Conservation (phyloP, 2,113 vertebrate genomes). For the Sminthopsis crassicaudata region DNA sequence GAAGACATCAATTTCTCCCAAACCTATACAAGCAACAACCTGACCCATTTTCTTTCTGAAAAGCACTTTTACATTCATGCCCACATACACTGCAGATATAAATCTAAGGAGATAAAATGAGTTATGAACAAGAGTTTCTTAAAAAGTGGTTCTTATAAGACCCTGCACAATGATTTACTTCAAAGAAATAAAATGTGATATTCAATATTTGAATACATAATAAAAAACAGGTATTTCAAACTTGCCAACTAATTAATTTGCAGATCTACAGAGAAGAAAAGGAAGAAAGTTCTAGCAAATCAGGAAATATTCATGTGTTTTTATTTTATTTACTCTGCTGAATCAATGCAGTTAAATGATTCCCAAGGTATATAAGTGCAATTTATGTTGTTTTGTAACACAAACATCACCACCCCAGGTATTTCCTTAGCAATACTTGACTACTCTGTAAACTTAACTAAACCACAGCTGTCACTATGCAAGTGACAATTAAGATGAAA, state of each 20-base stretch:
- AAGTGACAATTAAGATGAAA: conserved; percentile 68
- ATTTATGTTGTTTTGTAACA: conserved; percentile 63
- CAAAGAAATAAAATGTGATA: conserved; percentile 79
- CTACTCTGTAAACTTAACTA: conserved; percentile 69
- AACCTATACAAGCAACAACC: conserved; percentile 70
- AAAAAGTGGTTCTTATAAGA: conserved; percentile 56
- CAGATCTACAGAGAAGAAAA: conserved; percentile 64
- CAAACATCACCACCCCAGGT: conserved; percentile 42
- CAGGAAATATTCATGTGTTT: conserved; percentile 74
- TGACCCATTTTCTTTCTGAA: conserved; percentile 80
- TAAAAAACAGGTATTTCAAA: conserved; percentile 78
- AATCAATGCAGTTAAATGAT: conserved; percentile 62
- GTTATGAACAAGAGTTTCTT: conserved; percentile 71
- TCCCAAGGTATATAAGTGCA: conserved; percentile 66
- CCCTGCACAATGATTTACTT: conserved; percentile 73
- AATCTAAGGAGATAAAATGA: conserved; percentile 77
- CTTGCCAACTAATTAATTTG: conserved; percentile 78
- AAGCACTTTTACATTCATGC: conserved; percentile 73
- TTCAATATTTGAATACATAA: conserved; percentile 77
- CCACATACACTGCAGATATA: conserved; percentile 69
- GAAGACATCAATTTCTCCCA: conserved; percentile 34
- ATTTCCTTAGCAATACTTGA: conserved; percentile 62
- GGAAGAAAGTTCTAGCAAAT: conserved; percentile 59
- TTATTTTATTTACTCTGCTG: conserved; percentile 70
- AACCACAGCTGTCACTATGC: conserved; percentile 32